Evolutionary conservation across 1,140 invertebrate species (phyloP), one percentile per base, ranked within the genome.

Genomic region (Pseudomyrmex dendroicus): DNA sequence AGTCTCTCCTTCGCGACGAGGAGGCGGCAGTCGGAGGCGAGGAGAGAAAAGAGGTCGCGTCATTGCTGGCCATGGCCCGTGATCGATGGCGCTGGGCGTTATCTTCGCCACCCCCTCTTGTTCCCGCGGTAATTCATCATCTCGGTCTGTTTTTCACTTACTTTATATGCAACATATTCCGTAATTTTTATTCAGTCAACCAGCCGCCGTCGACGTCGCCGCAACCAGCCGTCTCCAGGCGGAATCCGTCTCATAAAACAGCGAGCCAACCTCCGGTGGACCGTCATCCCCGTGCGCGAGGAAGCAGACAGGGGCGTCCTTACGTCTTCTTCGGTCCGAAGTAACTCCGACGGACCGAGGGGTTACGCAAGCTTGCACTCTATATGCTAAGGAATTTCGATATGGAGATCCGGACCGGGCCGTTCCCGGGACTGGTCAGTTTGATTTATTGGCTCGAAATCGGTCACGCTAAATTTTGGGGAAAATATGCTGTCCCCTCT

Each of bases 141-240:
- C 92, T 94, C 90, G 85, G 93, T 93, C 93, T 93, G 93, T 94
- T 94, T 94, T 94, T 94, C 93, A 94, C 93, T 94, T 93, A 94
- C 92, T 94, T 94, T 94, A 93, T 94, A 94, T 94, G 93, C 93
- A 94, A 93, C 92, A 93, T 94, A 94, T 94, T 94, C 93, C 91
- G 91, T 94, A 94, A 94, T 94, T 94, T 94, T 94, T 94, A 94
- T 94, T 92, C 92, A 94, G 92, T 93, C 91, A 92, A 91, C 83
- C 92, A 85, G 86, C 80, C 87, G 82, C 83, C 86, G 83, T 78
- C 77, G 44, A 57, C 83, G 76, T 82, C 87, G 46, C 20, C 77
- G 86, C 77, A 77, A 57, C 63, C n/a, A 44, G 57, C 74, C 63
- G 68, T 78, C 82, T 80, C 68, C 82, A 66, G 64, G 59, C 44